These are phyloP conservation scores for Willowsia nigromaculata DNA, from an alignment of 2,888 invertebrate genomes.

Conservation along the genomic window DNA sequence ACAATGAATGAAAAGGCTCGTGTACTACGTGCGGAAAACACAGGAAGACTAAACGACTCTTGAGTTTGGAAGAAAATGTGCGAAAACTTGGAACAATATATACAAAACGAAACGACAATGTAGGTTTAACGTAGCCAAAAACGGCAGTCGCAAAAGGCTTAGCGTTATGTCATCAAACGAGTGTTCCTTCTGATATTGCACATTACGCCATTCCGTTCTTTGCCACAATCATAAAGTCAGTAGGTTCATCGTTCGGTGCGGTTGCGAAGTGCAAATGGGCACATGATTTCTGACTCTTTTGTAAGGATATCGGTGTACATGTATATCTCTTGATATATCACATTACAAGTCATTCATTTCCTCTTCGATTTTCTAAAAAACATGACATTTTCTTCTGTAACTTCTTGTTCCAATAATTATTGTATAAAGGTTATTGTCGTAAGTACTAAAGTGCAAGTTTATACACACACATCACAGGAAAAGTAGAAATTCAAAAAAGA, in stretches of 20 bases:
- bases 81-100: slow-evolving; percentile 29
- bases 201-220: not conserved
- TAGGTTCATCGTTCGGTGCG: not conserved
- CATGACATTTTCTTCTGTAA: slow-evolving; percentile 11
- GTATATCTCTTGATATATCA: too few relatives aligned
- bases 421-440: slow-evolving; percentile 8
- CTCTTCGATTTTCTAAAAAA: slow-evolving; percentile 32
- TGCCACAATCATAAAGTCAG: not conserved
- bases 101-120: not conserved
- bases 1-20: not conserved
- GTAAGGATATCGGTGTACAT: too few relatives aligned
- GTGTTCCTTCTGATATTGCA: slow-evolving; percentile 40
- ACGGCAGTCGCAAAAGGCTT: slow-evolving; percentile 4
- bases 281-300: not conserved
- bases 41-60: slow-evolving; percentile 14
- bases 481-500: slow-evolving; percentile 19
- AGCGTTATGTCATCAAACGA: slow-evolving; percentile 17
- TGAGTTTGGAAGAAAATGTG: slow-evolving; percentile 14
- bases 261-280: not conserved
- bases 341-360: slow-evolving; percentile 19
- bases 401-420: slow-evolving; percentile 37
- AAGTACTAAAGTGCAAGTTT: not conserved
- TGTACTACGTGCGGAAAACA: slow-evolving; percentile 5
- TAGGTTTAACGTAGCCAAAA: not conserved
- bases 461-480: not conserved